These are phyloP conservation scores for Brenthis ino DNA, from an alignment of 2,888 invertebrate genomes.

Conservation along the genomic window DNA sequence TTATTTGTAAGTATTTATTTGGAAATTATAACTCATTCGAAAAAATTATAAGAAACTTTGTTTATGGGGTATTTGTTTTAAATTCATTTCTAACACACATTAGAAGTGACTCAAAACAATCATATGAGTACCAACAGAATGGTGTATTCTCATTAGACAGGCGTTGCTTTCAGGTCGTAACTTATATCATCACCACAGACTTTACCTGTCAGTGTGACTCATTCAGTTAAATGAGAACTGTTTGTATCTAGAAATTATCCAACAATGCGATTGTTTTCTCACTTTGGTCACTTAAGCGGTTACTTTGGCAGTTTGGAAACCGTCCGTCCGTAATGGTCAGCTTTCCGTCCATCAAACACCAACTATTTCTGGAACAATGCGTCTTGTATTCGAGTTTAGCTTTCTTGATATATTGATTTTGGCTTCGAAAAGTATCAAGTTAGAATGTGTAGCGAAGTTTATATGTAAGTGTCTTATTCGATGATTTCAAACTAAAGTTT, in stretches of 20 bases:
- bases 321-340: slow-evolving; percentile 64
- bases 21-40: too few relatives aligned
- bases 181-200: neutral
- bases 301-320: slow-evolving; percentile 58
- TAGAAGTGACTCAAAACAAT: neutral
- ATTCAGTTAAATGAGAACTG: slow-evolving; percentile 64
- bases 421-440: slow-evolving; percentile 23
- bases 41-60: neutral
- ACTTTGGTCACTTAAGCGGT: slow-evolving; percentile 50
- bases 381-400: slow-evolving; percentile 42
- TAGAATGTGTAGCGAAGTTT: slow-evolving; percentile 3
- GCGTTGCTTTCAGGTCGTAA: neutral
- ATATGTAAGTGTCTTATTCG: neutral
- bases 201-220: slow-evolving; percentile 47
- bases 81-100: neutral
- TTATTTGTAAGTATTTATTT: too few relatives aligned
- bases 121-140: neutral
- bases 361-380: slow-evolving; percentile 57
- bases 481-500: neutral
- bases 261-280: slow-evolving; percentile 57
- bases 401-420: slow-evolving; percentile 42
- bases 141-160: neutral
- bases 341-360: slow-evolving; percentile 73
- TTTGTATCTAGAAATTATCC: slow-evolving; percentile 47
- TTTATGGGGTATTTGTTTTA: neutral